Evolutionary conservation across 2,113 vertebrate species (phyloP).

Genomic region (Melanostigma gelatinosum): DNA sequence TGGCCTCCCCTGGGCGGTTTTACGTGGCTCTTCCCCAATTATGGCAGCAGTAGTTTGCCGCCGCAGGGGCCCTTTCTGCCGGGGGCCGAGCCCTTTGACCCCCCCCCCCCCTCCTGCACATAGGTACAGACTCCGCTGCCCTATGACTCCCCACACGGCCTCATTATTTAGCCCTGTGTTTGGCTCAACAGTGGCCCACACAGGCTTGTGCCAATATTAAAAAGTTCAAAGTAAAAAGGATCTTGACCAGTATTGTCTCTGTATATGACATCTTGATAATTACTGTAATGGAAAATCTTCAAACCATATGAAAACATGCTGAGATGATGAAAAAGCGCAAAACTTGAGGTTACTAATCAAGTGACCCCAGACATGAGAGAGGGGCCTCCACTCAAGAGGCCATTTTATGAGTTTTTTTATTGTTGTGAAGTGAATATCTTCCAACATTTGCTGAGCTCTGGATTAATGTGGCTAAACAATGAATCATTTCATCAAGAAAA

Average conservation of each 20-base stretch:
- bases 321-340: neutral
- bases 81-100: slow-evolving; percentile 68
- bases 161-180: slow-evolving; percentile 37
- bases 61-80: slow-evolving; percentile 45
- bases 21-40: slow-evolving; percentile 64
- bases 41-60: slow-evolving; percentile 51
- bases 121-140: slow-evolving; percentile 38
- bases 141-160: slow-evolving; percentile 5
- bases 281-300: slow-evolving; percentile 16
- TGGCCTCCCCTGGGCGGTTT: slow-evolving; percentile 62
- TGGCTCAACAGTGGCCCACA: slow-evolving; percentile 3
- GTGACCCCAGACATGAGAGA: neutral
- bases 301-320: slow-evolving; percentile 3
- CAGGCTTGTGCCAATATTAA: neutral
- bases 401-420: neutral
- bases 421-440: neutral
- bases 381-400: neutral
- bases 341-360: neutral
- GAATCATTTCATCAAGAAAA: neutral
- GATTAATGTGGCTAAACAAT: neutral
- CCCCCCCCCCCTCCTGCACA: slow-evolving; percentile 16
- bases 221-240: neutral
- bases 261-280: slow-evolving; percentile 33
- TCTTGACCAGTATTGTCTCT: slow-evolving; percentile 5
- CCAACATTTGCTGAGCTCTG: neutral